Evolutionary conservation across 2,888 invertebrate genomes (phyloP).

Genomic region (Cenopis cana): DNA sequence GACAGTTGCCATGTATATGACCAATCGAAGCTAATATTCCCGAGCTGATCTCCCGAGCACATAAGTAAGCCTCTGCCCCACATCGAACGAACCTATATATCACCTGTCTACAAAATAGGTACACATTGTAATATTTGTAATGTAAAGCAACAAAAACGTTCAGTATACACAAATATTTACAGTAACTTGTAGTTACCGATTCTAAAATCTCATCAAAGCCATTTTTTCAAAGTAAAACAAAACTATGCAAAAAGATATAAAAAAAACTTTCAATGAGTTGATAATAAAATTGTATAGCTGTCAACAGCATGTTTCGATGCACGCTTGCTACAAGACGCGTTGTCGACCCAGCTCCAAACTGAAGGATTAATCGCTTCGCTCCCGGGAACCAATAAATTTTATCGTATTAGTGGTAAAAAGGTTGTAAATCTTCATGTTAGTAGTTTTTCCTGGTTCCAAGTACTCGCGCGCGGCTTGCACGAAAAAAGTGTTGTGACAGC

Average conservation of each 20-base stretch:
- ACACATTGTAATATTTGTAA: too few relatives aligned
- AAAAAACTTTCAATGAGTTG: not conserved
- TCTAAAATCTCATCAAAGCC: not conserved
- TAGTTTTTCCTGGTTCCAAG: constrained; percentile 40
- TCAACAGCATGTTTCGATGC: constrained; percentile 11
- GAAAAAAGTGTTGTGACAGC: constrained; percentile 52
- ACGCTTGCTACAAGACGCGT: constrained; percentile 8
- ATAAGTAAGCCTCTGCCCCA: too few relatives aligned
- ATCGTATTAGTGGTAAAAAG: constrained; percentile 42
- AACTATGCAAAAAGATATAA: not conserved
- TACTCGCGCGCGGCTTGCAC: constrained; percentile 37
- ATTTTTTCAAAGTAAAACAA: too few relatives aligned
- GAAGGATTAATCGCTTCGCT: constrained; percentile 37
- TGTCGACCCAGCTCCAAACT: not conserved
- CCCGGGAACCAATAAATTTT: constrained; percentile 43
- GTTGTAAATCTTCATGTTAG: constrained; percentile 41
- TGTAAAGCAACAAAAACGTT: too few relatives aligned
- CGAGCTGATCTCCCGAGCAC: too few relatives aligned
- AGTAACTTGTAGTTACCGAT: not conserved
- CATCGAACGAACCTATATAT: too few relatives aligned
- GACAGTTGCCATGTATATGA: too few relatives aligned
- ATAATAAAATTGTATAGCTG: constrained; percentile 1
- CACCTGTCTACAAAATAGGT: too few relatives aligned
- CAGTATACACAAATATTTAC: too few relatives aligned
- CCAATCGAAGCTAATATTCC: too few relatives aligned